These are phyloP conservation scores for Setophaga petechia DNA, from an alignment of 2,113 vertebrate genomes.

Conservation along the genomic window DNA sequence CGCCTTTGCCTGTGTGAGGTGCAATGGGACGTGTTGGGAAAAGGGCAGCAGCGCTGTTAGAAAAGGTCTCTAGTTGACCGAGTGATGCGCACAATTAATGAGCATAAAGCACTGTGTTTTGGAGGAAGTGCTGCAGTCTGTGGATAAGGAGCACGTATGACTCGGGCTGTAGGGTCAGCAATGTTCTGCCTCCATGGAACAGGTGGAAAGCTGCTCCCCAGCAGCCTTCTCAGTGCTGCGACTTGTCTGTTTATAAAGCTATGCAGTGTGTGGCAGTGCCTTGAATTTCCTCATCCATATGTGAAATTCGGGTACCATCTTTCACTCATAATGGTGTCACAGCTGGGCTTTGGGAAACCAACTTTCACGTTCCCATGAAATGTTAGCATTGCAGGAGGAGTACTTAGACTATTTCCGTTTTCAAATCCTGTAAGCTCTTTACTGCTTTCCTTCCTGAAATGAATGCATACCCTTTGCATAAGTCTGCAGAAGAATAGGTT, in stretches of 20 bases:
- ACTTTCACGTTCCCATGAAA: background rate
- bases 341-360: background rate
- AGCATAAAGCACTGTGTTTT: background rate
- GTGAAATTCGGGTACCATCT: background rate
- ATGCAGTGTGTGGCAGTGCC: too few species aligned
- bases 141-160: background rate
- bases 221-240: background rate
- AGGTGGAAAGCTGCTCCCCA: background rate
- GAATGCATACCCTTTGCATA: background rate
- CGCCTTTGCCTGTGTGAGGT: background rate
- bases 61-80: background rate
- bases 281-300: accelerated
- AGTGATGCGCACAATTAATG: background rate
- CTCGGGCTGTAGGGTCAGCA: background rate
- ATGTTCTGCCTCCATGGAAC: background rate
- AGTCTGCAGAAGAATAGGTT: background rate
- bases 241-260: background rate
- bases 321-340: background rate
- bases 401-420: background rate
- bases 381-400: background rate
- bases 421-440: background rate
- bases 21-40: background rate
- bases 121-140: background rate
- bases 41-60: background rate
- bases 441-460: background rate